Conservation (phyloP, 1,140 invertebrate genomes). For the Drosophila leontia region DNA sequence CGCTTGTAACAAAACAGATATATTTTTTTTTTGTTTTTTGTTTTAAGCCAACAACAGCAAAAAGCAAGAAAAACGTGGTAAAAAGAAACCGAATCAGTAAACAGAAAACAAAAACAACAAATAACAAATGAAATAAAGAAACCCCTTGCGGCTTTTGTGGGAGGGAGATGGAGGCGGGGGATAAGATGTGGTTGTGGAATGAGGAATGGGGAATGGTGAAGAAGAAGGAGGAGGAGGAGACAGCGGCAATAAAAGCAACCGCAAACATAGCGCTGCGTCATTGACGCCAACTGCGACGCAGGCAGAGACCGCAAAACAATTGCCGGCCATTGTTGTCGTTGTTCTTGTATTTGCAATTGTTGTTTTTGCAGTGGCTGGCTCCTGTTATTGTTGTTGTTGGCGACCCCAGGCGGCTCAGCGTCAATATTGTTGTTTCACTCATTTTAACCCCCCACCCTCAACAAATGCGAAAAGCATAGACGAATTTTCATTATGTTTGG, state of each 20-base stretch:
- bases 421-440: slow-evolving; percentile 42
- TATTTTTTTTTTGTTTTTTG: slow-evolving; percentile 5
- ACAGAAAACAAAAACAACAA: slow-evolving; percentile 35
- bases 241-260: slow-evolving; percentile 44
- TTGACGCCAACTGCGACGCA: slow-evolving; percentile 26
- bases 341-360: slow-evolving; percentile 21
- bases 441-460: slow-evolving; percentile 12
- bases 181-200: not conserved
- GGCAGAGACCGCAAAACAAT: slow-evolving; percentile 63
- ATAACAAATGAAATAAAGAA: slow-evolving; percentile 31
- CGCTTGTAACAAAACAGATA: slow-evolving; percentile 75
- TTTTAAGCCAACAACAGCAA: slow-evolving; percentile 56
- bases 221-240: not conserved
- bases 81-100: slow-evolving; percentile 36
- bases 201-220: not conserved
- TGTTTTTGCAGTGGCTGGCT: slow-evolving; percentile 10
- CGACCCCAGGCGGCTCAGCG: slow-evolving; percentile 48
- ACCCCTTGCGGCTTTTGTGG: slow-evolving; percentile 37
- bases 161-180: not conserved
- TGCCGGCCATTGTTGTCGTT: slow-evolving; percentile 73
- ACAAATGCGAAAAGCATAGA: slow-evolving; percentile 3
- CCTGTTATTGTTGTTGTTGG: slow-evolving; percentile 11
- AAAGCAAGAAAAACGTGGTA: slow-evolving; percentile 1
- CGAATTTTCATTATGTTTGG: slow-evolving; percentile 8
- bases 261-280: slow-evolving; percentile 77